phyloP scores from a whole-genome alignment of 2,797 vertebrate species.

The Eulemur rubriventer region DNA sequence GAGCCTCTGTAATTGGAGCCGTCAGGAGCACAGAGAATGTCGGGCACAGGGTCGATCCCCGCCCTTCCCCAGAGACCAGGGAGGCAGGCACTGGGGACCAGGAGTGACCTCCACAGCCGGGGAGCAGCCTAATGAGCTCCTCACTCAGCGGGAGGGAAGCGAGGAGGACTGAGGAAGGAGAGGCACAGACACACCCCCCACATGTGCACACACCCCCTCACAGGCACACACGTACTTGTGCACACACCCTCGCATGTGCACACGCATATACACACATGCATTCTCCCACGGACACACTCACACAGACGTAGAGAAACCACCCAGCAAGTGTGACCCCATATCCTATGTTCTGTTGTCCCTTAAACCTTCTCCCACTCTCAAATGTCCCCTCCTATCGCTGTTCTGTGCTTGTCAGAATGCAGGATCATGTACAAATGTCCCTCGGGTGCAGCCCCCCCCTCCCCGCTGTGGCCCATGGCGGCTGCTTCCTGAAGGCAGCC shows the following conservation, averaged over 20 bases:
- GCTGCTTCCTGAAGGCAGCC: neutral
- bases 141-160: neutral
- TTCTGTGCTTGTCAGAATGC: too few relatives aligned
- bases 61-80: neutral
- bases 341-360: neutral
- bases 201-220: too few relatives aligned
- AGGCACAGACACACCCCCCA: neutral
- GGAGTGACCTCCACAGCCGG: neutral
- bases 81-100: neutral
- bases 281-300: neutral
- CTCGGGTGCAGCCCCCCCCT: accelerated
- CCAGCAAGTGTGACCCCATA: neutral
- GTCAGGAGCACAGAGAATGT: neutral
- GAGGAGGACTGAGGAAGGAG: neutral
- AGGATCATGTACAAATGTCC: accelerated
- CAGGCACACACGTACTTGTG: too few relatives aligned
- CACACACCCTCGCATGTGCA: neutral
- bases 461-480: too few relatives aligned
- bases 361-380: neutral
- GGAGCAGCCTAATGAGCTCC: neutral
- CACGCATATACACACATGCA: neutral
- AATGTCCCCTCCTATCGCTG: accelerated
- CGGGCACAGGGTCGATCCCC: neutral
- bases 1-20: neutral
- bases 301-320: neutral